Evolutionary conservation across 1,140 invertebrate species (phyloP).

Genomic region (Drosophila azteca): DNA sequence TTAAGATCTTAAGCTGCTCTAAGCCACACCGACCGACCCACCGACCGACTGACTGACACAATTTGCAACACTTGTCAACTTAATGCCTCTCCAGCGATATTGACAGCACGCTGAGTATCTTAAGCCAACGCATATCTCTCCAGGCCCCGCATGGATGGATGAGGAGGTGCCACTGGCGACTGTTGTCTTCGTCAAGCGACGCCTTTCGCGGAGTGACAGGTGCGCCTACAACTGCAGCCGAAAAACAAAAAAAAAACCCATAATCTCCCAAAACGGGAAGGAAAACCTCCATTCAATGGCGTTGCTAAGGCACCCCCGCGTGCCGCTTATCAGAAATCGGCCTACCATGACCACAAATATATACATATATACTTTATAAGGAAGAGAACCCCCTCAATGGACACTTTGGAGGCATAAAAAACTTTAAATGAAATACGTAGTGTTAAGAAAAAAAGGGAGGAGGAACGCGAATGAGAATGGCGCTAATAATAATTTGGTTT

Average conservation of each 20-base stretch:
- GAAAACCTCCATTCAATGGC: conserved; percentile 13
- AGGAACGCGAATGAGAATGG: conserved; percentile 69
- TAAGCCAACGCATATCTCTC: conserved; percentile 53
- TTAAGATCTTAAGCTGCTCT: conserved; percentile 64
- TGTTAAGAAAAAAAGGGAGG: conserved; percentile 24
- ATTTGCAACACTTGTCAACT: conserved; percentile 79
- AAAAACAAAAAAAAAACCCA: not conserved
- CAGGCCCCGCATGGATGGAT: no score
- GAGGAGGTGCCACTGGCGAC: not conserved
- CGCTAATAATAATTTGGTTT: conserved; percentile 84
- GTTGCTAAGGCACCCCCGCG: not conserved
- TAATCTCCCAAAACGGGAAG: conserved; percentile 18
- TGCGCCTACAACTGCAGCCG: conserved; percentile 39
- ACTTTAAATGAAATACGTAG: conserved; percentile 79
- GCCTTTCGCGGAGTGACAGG: conserved; percentile 49
- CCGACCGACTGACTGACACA: conserved; percentile 44
- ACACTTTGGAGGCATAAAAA: conserved; percentile 68
- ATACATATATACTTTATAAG: conserved; percentile 6
- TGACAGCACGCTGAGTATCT: conserved; percentile 65
- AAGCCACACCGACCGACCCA: conserved; percentile 36
- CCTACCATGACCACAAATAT: conserved; percentile 31
- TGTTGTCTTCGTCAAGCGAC: conserved; percentile 35
- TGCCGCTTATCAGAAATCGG: conserved; percentile 17
- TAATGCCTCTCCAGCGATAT: conserved; percentile 61
- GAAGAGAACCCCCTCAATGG: conserved; percentile 49